Base-by-base conservation (phyloP, 2,888 invertebrate species). In the Drosophila heteroneura region DNA sequence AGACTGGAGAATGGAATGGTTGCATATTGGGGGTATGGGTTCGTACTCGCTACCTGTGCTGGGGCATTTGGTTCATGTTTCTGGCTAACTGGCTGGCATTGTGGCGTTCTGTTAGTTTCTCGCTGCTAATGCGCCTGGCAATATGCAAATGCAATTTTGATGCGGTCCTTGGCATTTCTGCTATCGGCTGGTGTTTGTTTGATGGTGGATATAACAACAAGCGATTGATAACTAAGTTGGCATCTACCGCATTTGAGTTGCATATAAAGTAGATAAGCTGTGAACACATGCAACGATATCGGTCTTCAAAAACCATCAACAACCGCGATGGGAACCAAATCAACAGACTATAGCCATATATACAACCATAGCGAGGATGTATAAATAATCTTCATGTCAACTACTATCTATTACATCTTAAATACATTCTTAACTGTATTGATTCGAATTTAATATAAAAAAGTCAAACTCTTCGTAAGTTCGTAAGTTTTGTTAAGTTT, bases 101-200 rank as follows among this genome's bases (percentile, higher is more conserved):
- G n/a, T 57, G 28, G 28, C 37, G n/a, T 57, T 57, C 59, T 37
- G 44, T 44, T 52, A 54, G 52, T 28, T 61, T 58, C 47, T 47
- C 58, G 35, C 53, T 70, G 76, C 69, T 76, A 74, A 76, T 82
- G 69, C 67, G 71, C 70, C 69, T 62, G 74, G 61, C 64, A 74
- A 35, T 81, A 88, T 90, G 87, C 89, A 87, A 87, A 87, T 87
- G 83, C 72, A 83, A 85, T 88, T 85, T 79, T 67, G 62, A 72
- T 73, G 58, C 61, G 79, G 62, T 68, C 51, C 44, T 69, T 66
- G 72, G 26, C 44, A 35, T 52, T 51, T 44, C 41, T 67, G 66
- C 60, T 59, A 56, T 62, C 57, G 35, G 44, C 51, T 57, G 32
- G 53, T 52, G 54, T 67, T 58, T 79, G 58, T 54, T 65, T 51